These are phyloP conservation scores for Aleiodes testaceus DNA, from an alignment of 2,888 invertebrate species.

Conservation along the genomic window DNA sequence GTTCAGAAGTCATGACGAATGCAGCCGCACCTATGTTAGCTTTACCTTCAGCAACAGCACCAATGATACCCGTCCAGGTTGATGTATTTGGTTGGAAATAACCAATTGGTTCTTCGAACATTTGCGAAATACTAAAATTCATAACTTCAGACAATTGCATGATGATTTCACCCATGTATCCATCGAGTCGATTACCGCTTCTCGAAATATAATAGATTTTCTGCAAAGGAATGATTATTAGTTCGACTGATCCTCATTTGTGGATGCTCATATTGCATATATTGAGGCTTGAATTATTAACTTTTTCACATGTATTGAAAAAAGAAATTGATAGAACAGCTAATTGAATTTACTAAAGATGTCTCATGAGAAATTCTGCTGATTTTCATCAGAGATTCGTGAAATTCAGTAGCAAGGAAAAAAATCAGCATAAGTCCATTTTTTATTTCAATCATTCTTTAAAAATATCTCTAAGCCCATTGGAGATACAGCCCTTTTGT, in stretches of 20 bases:
- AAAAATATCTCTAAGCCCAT: too few relatives aligned
- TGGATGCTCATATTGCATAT: too few relatives aligned
- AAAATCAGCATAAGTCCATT: too few relatives aligned
- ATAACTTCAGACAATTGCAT: conserved; percentile 55
- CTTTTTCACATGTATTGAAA: too few relatives aligned
- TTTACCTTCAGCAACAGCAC: conserved; percentile 48
- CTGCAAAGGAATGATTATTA: background rate
- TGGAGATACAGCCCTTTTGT: too few relatives aligned
- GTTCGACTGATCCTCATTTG: background rate
- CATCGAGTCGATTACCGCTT: conserved; percentile 48
- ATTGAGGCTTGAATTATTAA: too few relatives aligned
- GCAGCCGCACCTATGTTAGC: conserved; percentile 61
- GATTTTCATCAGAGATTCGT: too few relatives aligned
- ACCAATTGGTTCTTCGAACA: conserved; percentile 51
- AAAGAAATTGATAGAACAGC: too few relatives aligned
- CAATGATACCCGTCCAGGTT: conserved; percentile 61
- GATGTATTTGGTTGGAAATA: conserved; percentile 46
- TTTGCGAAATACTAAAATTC: conserved; percentile 57
- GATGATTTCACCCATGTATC: conserved; percentile 57
- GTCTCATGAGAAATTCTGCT: too few relatives aligned
- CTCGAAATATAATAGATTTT: conserved; percentile 35
- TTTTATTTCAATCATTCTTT: background rate
- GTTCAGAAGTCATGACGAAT: conserved; percentile 56
- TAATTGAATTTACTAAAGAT: too few relatives aligned
- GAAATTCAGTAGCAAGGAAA: too few relatives aligned